Conservation (phyloP, 2,113 vertebrate species). For the Plecturocebus donacophilus region DNA sequence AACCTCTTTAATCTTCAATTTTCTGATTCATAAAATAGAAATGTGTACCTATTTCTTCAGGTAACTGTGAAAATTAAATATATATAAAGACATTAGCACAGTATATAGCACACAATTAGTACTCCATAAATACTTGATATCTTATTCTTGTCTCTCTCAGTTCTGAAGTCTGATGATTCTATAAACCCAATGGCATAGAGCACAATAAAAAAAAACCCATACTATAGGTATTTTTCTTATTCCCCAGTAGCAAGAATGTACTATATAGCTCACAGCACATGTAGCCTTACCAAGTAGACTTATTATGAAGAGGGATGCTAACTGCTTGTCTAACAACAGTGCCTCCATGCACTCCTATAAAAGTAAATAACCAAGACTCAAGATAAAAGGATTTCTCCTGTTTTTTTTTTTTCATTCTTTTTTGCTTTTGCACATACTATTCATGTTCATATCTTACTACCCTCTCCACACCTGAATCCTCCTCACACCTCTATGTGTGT, state of each 20-base stretch:
- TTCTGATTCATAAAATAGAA: constrained; percentile 28
- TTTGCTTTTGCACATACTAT: neutral
- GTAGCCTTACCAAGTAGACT: neutral
- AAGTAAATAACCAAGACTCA: neutral
- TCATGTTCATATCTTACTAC: neutral
- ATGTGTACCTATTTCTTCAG: neutral
- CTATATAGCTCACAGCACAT: neutral
- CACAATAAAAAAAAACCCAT: constrained; percentile 2
- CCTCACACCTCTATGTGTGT: too few species aligned
- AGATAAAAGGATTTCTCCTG: neutral
- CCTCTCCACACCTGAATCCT: neutral
- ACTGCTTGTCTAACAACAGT: neutral
- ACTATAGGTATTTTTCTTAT: neutral
- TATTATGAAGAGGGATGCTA: neutral
- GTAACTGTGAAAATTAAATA: neutral
- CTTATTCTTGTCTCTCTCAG: constrained; percentile 34
- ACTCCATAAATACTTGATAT: neutral
- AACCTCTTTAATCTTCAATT: neutral
- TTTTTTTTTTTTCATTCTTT: neutral
- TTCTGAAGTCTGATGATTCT: neutral
- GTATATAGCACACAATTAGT: neutral
- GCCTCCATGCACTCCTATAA: neutral
- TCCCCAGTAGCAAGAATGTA: neutral
- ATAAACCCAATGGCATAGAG: neutral
- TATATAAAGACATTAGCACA: neutral